Base-by-base conservation (phyloP, 2,888 invertebrate species). In the Halictus ligatus region DNA sequence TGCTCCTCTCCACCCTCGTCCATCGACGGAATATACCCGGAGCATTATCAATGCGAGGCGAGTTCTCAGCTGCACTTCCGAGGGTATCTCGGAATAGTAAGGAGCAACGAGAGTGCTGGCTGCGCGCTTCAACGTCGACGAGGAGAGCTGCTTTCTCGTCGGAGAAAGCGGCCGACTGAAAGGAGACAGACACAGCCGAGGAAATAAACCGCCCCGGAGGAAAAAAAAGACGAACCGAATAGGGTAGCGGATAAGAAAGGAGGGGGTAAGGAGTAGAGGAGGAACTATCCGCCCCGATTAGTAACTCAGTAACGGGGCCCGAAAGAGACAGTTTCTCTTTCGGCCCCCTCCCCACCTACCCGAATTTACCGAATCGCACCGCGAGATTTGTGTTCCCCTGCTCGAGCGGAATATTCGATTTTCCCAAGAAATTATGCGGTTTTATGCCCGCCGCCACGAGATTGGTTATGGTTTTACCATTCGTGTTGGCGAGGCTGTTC, bases 41-140 rank as follows among this genome's bases (percentile, higher is more conserved):
- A 76, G 86, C 90, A 90, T 90, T 90, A 90, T 90, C 90, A 88
- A 90, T 91, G 90, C 91, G 86, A 87, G 86, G 85, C 89, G 86
- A 89, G 91, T 90, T 84, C 86, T 82, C 86, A 29, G 84, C 89
- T 84, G 89, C 86, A 91, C 90, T 90, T 89, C 90, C 88, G 91
- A 90, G 85, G 89, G 90, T 89, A 90, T 89, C 86, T 82, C 54
- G 83, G 87, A 89, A 90, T 85, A 85, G 89, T 85, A 88, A 89
- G 88, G 81, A 88, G 81, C 81, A 77, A 80, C 74, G 77, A 86
- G 83, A 85, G 88, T 81, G 89, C 75, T 81, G 89, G 82, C 78
- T 78, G 89, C 64, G 81, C 80, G 80, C 71, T 78, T 84, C 67
- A 69, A 88, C 87, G 89, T 87, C 89, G 90, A 75, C 54, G 25